Evolutionary conservation across 2,888 invertebrate genomes (phyloP), one percentile per base, ranked within the genome.

Genomic region (Conus canariensis): DNA sequence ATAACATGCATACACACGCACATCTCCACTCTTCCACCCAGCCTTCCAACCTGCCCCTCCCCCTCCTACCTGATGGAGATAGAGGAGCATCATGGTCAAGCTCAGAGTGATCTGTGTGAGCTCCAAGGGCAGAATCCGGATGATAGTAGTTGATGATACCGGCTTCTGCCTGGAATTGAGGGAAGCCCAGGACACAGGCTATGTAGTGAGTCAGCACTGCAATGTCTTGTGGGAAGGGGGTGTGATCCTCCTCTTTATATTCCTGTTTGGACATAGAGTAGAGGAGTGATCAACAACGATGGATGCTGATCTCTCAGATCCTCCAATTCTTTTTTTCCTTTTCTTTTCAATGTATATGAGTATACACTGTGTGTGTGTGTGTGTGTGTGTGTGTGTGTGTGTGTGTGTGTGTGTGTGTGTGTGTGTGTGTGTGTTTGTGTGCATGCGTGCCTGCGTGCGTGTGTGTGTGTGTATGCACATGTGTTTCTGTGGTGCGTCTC

Each of bases 131-230:
- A 0, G 99, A 98, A 95, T 98, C 98, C 97, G 98, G 97, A 93
- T 98, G 98, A 96, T 99, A 99, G 96, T 98, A 99, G 97, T 99
- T 99, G 0, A 99, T 97, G 94, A 99, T 99, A 0, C 98, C 99
- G 25, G 99, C 99, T 97, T 99, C 98, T 0, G 99, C 94, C 0
- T 91, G 92, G 90, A 93, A 96, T 9, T 91, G 67, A 4, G 80
- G 88, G 89, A 94, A 95, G 12, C 96, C 95, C 6, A 96, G 89
- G 6, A 93, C 93, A 56, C 91, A 88, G 22, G 96, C 95, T 12
- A 99, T 96, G 90, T 97, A 97, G 94, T 97, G 96, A 87, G 97
- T 97, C 90, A 99, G 96, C 59, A 97, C 96, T 3, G 96, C 96
- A 90, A 99, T 96, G 94, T 99, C 98, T 22, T 95, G 92, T 0